Conservation (phyloP, 2,113 vertebrate species). For the Pluvianellus socialis region DNA sequence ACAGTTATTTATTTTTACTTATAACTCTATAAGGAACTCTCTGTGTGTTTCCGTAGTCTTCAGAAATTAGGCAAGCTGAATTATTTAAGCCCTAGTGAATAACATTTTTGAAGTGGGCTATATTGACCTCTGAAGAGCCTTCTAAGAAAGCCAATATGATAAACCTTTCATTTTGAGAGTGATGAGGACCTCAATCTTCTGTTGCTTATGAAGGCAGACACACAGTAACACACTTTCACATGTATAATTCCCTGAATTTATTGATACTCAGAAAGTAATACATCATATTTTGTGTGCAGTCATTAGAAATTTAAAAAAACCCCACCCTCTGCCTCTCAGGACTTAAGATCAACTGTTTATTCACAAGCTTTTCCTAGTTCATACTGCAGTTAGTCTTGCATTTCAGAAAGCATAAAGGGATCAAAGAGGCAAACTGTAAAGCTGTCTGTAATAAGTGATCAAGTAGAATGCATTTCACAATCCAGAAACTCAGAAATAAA, state of each 20-base stretch:
- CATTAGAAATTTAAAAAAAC: background rate
- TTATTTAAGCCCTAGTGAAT: background rate
- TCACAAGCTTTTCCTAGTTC: background rate
- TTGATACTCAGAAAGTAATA: background rate
- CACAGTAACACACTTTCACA: background rate
- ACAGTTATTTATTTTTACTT: background rate
- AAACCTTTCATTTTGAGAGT: background rate
- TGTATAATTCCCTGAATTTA: background rate
- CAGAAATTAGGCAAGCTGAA: background rate
- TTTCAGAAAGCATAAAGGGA: background rate
- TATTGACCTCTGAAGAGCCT: background rate
- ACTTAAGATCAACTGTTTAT: background rate
- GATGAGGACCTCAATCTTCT: background rate
- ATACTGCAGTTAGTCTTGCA: background rate
- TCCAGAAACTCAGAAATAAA: background rate
- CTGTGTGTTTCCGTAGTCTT: background rate
- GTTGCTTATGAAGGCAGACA: background rate
- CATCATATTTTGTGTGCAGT: background rate
- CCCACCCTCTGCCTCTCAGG: background rate
- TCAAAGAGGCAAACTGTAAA: background rate
- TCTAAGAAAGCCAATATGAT: background rate
- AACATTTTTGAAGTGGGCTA: background rate
- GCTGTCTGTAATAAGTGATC: background rate
- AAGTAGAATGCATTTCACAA: background rate
- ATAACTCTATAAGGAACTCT: background rate